A percentile compares a stretch with the other conserved stretches of the same genome.
Conservation (phyloP, 2,888 invertebrate genomes). For the Spilosoma lubricipeda region DNA sequence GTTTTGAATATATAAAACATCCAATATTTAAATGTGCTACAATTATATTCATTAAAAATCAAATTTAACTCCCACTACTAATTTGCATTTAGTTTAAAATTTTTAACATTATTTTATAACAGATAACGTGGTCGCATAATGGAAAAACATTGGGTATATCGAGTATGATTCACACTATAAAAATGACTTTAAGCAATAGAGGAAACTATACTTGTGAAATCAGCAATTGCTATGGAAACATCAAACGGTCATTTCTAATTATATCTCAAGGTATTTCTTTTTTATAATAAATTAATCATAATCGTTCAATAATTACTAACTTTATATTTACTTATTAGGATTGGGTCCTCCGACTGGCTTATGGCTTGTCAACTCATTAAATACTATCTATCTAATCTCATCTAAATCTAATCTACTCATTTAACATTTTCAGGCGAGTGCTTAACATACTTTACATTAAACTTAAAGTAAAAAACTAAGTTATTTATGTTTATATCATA, state of each 20-base stretch:
- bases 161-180: conserved; percentile 38
- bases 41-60: no score
- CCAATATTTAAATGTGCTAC: no score
- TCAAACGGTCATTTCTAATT: conserved; percentile 57
- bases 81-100: neutral
- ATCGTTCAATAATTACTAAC: no score
- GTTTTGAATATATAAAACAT: no score
- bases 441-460: neutral
- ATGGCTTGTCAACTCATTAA: neutral
- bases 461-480: no score
- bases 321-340: neutral
- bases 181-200: conserved; percentile 49
- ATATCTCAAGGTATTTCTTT: conserved; percentile 49
- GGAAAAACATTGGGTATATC: conserved; percentile 41
- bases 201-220: conserved; percentile 65
- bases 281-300: neutral
- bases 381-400: no score
- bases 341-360: no score
- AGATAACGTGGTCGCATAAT: conserved; percentile 64
- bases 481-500: no score
- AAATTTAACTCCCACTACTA: neutral
- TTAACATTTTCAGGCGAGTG: neutral
- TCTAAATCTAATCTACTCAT: no score
- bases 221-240: conserved; percentile 60
- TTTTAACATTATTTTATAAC: neutral